Base-by-base conservation (phyloP, 2,113 vertebrate species). In the Hipposideros armiger region DNA sequence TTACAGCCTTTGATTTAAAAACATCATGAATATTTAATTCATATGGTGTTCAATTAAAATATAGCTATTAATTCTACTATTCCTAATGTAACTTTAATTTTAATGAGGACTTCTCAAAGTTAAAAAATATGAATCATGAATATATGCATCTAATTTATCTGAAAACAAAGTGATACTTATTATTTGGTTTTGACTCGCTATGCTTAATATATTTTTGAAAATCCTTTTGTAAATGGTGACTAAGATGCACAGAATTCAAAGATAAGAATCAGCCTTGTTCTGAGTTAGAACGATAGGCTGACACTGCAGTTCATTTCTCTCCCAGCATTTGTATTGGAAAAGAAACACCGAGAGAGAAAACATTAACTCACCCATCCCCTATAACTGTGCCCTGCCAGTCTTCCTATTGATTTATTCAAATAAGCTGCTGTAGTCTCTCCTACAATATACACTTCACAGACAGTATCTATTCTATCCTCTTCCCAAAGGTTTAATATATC, bases 1-100 rank as follows among this genome's bases (percentile, higher is more conserved):
- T 78, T 83, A 77, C 7, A 84, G 74, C 11, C 47, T 92, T 90
- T 47, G 5, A 86, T 87, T 90, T 67, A 17, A 94, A 90, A 73
- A 89, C 77, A 26, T 1, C 82, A 62, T 94, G 54, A 94, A 87
- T 87, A 74, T 93, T 95, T 86, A 93, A 95, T 92, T 73, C 10
- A 94, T 47, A 32, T 66, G 19, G 28, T 78, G 14, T 66, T 93
- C 77, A 83, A 86, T 86, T 73, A 91, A 91, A 64, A 77, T 47
- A 8, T 15, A 32, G 28, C 19, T 87, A 24, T 84, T 94, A 81
- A 69, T 93, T 93, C 64, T 77, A n/a, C 47, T 15, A n/a, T 56
- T 62, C 11, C 11, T 26, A 84, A 30, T 1, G 80, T 84, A 84
- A 89, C 22, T 91, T 93, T 87, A 74, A 90, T 84, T 82, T 96